Percentiles rank a stretch among this genome's conserved stretches.
Evolutionary conservation across 2,113 vertebrate species (phyloP).

Genomic region (Lonchura striata): DNA sequence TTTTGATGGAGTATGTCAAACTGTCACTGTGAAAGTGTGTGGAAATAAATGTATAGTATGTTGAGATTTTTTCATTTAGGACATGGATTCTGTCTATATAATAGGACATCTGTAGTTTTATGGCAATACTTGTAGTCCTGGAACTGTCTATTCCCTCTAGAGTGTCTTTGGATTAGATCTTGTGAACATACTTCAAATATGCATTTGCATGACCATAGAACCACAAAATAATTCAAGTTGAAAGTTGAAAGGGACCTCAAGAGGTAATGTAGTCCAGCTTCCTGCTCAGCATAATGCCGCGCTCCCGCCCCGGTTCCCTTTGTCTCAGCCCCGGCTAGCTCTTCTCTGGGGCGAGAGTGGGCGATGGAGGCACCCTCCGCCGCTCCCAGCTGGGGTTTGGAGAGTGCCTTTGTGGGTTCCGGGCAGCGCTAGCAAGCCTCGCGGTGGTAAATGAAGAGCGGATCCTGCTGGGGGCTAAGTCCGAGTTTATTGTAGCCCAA

Average conservation of each 20-base stretch:
- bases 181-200: background rate
- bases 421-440: too few relatives aligned
- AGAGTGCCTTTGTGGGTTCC: too few relatives aligned
- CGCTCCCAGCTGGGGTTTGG: too few relatives aligned
- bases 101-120: background rate
- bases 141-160: background rate
- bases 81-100: background rate
- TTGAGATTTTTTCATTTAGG: background rate
- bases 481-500: too few relatives aligned
- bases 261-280: background rate
- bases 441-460: too few relatives aligned
- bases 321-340: too few relatives aligned
- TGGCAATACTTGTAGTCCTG: background rate
- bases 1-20: background rate
- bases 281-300: background rate
- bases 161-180: background rate
- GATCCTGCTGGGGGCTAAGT: too few relatives aligned
- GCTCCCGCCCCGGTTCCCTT: too few relatives aligned
- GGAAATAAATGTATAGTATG: background rate
- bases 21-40: rapidly evolving
- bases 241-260: background rate
- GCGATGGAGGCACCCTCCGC: too few relatives aligned
- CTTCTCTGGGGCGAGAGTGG: too few relatives aligned
- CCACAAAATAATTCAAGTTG: background rate
- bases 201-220: background rate